Base-by-base conservation (phyloP, 1,140 invertebrate species). In the Eupristina koningsbergeri region DNA sequence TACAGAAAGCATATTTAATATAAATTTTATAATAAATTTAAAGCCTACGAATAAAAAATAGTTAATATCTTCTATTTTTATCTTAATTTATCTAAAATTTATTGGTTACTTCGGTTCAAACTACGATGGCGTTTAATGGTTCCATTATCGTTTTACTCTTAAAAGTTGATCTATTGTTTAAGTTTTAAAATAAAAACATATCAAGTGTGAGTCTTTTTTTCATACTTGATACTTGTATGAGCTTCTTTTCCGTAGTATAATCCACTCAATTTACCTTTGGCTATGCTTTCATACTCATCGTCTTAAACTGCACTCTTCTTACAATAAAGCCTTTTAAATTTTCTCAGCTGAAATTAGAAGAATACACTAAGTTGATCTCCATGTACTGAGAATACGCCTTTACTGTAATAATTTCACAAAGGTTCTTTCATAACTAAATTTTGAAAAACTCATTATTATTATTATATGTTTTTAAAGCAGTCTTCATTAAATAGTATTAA, bases 251-350 rank as follows among this genome's bases (percentile, higher is more conserved):
- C 31, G 11, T 7, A 15, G 1, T 36, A 36, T 67, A 67, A 34
- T 36, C 31, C 34, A 36, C 13, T 67, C 34, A 67, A 67, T 67
- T 67, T 67, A 67, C 15, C 15, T 67, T 67, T 67, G 31, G 36
- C 64, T 67, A 36, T 36, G 22, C 64, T 67, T 67, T 19, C 34
- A 29, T 67, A 19, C 36, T 67, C 64, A 67, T 67, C 34, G 9
- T 19, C 15, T 22, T 67, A 67, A 67, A 36, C 34, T 19, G 34
- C 0, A 36, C 64, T 67, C 31, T 36, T 67, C 5, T 67, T 17
- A 58, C 3, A 31, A 34, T 64, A 67, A 67, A 67, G 64, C 34
- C 15, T 67, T 67, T 67, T 67, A 36, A 67, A 67, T 36, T 67
- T 67, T 67, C 64, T 67, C 22, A 39, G 17, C 36, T 67, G 2